phyloP scores from a whole-genome alignment of 2,113 vertebrate species.

The Lophochroa leadbeateri region DNA sequence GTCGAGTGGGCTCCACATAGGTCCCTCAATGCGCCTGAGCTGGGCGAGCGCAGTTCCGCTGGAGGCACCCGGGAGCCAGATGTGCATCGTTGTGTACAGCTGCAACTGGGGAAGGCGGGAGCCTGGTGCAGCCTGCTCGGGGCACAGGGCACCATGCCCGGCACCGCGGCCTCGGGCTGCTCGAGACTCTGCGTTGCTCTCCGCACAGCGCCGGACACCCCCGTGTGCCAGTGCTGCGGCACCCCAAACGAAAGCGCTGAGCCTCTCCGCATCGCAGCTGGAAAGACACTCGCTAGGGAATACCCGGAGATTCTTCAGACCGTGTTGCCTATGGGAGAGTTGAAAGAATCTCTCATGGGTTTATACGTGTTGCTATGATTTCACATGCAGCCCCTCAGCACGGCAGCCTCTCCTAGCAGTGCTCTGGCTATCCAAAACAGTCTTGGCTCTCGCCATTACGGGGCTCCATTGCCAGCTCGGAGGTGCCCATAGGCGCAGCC shows the following conservation, averaged over 20 bases:
- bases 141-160: background rate
- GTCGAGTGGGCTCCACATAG: background rate
- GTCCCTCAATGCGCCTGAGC: background rate
- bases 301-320: background rate
- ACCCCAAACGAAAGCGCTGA: background rate
- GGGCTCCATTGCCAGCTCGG: background rate
- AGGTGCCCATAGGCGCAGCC: background rate
- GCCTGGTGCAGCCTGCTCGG: background rate
- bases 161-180: background rate
- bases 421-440: background rate
- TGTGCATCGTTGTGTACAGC: background rate
- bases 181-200: background rate
- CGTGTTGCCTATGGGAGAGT: background rate
- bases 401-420: background rate
- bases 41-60: background rate
- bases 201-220: fast-evolving
- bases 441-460: background rate
- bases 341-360: background rate
- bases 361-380: background rate
- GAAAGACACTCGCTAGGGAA: background rate
- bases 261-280: background rate
- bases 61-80: background rate
- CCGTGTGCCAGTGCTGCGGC: fast-evolving
- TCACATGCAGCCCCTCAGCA: fast-evolving
- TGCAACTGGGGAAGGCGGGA: background rate